Evolutionary conservation across 30 jellyfish, hydroid and myxozoan genomes (phyloP).

Genomic region (Pseudorhiza aurosa): DNA sequence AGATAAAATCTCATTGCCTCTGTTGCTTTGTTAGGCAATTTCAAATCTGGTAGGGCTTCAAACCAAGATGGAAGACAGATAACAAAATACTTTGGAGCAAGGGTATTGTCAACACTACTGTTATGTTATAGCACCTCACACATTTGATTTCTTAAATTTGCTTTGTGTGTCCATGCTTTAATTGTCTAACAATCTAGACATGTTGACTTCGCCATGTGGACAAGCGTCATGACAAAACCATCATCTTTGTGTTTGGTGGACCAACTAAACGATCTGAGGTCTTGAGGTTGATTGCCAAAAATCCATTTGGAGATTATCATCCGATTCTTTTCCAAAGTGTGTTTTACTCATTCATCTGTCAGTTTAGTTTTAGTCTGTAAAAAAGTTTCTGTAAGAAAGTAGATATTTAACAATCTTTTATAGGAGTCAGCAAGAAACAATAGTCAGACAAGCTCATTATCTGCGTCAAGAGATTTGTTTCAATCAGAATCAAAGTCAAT

Average conservation of each 20-base stretch:
- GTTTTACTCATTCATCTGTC: too few relatives aligned
- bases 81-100: slow-evolving; percentile 57
- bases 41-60: slow-evolving; percentile 7
- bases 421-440: slow-evolving; percentile 8
- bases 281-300: too few relatives aligned
- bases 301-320: too few relatives aligned
- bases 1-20: too few relatives aligned
- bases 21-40: neutral
- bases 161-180: neutral
- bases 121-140: neutral
- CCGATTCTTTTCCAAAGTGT: too few relatives aligned
- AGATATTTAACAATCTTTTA: too few relatives aligned
- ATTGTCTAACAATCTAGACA: neutral
- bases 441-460: neutral
- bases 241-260: too few relatives aligned
- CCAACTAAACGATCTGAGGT: too few relatives aligned
- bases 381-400: too few relatives aligned
- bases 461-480: slow-evolving; percentile 31
- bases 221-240: neutral
- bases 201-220: too few relatives aligned
- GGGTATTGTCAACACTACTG: slow-evolving; percentile 12
- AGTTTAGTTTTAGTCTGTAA: too few relatives aligned
- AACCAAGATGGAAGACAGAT: slow-evolving; percentile 55
- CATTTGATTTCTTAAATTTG: neutral
- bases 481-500: slow-evolving; percentile 6